Evolutionary conservation across 2,888 invertebrate genomes (phyloP).

Genomic region (Sinelater perroti): DNA sequence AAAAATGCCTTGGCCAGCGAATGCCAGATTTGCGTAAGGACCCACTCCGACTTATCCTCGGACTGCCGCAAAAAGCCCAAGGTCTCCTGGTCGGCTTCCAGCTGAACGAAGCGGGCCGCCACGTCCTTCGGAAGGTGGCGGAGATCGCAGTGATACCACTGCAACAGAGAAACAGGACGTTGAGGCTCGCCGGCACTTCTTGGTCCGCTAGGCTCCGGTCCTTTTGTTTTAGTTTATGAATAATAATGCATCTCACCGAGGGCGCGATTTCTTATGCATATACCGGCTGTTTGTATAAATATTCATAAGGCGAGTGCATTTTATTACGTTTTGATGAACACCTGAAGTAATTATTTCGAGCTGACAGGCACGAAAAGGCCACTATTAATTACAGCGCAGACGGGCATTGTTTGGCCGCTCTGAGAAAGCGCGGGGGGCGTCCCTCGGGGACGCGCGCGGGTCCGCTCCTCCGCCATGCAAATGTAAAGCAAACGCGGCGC

Average conservation of each 20-base stretch:
- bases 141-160: conserved; percentile 80
- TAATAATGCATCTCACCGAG: conserved; percentile 57
- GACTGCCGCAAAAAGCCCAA: conserved; percentile 76
- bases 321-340: conserved; percentile 55
- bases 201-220: conserved; percentile 14
- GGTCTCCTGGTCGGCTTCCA: conserved; percentile 77
- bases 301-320: conserved; percentile 54
- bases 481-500: too few species aligned
- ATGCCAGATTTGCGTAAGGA: conserved; percentile 92
- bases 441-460: too few species aligned
- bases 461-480: too few species aligned
- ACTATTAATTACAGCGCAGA: conserved; percentile 37
- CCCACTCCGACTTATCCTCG: conserved; percentile 82
- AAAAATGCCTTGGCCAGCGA: conserved; percentile 85
- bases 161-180: conserved; percentile 50
- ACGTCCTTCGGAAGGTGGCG: conserved; percentile 65
- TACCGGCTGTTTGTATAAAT: conserved; percentile 52
- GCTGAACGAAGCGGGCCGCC: conserved; percentile 69
- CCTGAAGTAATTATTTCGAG: conserved; percentile 56
- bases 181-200: conserved; percentile 15
- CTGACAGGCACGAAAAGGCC: conserved; percentile 49
- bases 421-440: too few species aligned
- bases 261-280: conserved; percentile 57
- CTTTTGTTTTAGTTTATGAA: conserved; percentile 48
- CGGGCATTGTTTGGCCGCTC: too few species aligned